Conservation (phyloP, 2,888 invertebrate species). For the Gryllus longicercus region DNA sequence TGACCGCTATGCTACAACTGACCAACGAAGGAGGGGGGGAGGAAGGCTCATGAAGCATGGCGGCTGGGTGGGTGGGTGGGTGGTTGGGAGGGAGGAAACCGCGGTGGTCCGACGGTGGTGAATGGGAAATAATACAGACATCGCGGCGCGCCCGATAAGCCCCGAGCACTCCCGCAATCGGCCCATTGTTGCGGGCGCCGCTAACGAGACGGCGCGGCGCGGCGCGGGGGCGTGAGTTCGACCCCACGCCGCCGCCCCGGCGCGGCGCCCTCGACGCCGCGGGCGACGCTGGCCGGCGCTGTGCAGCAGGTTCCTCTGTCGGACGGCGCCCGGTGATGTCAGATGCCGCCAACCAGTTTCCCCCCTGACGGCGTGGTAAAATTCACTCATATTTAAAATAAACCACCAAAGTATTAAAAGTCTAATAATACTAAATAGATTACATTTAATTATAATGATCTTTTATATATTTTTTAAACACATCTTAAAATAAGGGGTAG, state of each 20-base stretch:
- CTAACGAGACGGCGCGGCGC: neutral
- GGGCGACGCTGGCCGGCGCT: neutral
- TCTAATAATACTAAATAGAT: no score
- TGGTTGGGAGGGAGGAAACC: neutral
- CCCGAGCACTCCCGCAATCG: neutral
- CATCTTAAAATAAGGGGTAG: no score
- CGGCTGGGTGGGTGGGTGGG: neutral
- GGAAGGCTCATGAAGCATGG: neutral
- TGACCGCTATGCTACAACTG: no score
- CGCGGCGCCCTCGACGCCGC: neutral
- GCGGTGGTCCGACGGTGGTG: neutral
- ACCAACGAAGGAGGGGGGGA: no score
- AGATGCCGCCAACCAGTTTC: no score
- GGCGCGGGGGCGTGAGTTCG: neutral
- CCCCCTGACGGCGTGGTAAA: no score
- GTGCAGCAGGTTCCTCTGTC: no score
- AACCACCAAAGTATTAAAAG: no score
- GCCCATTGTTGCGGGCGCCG: neutral
- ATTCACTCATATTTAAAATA: no score
- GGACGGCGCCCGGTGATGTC: no score
- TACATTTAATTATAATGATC: no score
- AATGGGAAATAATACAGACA: constrained; percentile 17
- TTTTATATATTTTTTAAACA: no score
- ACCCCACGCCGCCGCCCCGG: neutral
- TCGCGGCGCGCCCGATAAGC: neutral